Evolutionary conservation across 2,797 vertebrate genomes (phyloP).

Genomic region (Falco concolor): DNA sequence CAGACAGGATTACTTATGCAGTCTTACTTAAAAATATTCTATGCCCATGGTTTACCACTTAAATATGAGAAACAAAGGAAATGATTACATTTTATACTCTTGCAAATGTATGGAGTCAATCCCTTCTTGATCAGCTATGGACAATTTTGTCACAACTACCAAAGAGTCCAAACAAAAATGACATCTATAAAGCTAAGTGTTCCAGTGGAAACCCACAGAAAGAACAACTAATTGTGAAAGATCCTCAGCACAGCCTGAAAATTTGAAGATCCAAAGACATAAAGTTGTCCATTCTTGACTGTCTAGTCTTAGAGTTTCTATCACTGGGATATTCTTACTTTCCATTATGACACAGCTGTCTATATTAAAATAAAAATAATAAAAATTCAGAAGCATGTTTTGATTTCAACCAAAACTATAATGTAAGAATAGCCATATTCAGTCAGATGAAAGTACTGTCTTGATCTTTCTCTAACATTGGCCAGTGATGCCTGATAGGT

Average conservation of each 20-base stretch:
- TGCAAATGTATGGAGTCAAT: not conserved
- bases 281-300: not conserved
- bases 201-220: not conserved
- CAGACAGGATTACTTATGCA: not conserved
- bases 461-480: not conserved
- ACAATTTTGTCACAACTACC: not conserved
- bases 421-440: not conserved
- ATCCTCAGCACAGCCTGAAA: not conserved
- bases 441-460: not conserved
- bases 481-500: not conserved
- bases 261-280: not conserved
- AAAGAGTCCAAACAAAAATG: not conserved
- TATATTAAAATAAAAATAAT: not conserved
- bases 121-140: not conserved
- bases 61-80: not conserved
- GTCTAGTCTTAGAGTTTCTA: not conserved
- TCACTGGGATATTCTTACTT: not conserved
- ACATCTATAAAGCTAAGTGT: not conserved
- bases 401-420: not conserved
- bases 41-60: not conserved
- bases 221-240: not conserved
- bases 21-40: not conserved
- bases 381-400: not conserved
- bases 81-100: not conserved
- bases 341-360: not conserved